Percentiles rank a stretch among this genome's conserved stretches.
Conservation (phyloP, 2,797 vertebrate species). For the Amblyraja radiata region DNA sequence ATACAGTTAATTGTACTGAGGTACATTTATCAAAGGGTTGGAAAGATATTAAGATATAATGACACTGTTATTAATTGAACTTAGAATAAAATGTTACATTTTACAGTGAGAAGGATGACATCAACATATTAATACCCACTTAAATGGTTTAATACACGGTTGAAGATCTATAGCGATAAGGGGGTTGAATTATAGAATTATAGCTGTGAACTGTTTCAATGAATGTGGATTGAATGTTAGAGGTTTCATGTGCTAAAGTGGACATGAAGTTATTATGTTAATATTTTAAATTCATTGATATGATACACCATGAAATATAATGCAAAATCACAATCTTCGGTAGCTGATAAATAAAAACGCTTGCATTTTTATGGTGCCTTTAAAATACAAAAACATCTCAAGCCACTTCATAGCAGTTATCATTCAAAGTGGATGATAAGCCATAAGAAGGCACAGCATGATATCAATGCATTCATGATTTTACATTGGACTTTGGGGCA, state of each 20-base stretch:
- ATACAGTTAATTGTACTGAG: neutral
- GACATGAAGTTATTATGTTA: neutral
- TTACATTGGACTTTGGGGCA: neutral
- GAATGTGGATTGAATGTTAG: neutral
- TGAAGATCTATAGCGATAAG: neutral
- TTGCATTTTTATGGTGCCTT: neutral
- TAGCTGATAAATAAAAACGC: neutral
- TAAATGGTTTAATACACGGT: neutral
- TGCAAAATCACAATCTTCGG: neutral
- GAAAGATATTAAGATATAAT: neutral
- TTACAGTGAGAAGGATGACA: neutral
- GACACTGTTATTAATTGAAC: conserved; percentile 20
- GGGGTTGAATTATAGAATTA: neutral
- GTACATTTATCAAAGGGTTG: neutral
- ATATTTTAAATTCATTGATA: neutral
- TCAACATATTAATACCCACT: neutral
- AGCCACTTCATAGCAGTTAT: neutral
- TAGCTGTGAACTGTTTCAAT: neutral
- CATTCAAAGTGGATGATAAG: neutral
- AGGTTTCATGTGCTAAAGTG: neutral
- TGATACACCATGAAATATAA: neutral
- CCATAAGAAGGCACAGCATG: neutral
- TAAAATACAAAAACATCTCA: neutral
- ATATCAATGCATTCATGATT: neutral
- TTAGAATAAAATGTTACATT: neutral